phyloP scores from a whole-genome alignment of 2,113 vertebrate species.

The Cnemophilus loriae region DNA sequence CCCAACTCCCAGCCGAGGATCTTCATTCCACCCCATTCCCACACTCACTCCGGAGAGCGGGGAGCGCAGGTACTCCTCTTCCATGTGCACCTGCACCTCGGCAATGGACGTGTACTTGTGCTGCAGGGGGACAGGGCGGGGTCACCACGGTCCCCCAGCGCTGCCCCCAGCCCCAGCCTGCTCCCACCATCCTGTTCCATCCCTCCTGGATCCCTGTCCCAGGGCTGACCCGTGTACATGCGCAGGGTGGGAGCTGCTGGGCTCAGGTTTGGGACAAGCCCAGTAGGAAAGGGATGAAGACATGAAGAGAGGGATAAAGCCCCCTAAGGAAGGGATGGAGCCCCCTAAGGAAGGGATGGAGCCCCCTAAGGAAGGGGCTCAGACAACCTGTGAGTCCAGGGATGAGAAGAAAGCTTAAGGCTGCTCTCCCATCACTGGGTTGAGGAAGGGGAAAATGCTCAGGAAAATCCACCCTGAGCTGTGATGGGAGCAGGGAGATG shows the following conservation, averaged over 20 bases:
- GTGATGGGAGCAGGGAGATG: no score
- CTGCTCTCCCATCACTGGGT: neutral
- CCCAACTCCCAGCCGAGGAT: neutral
- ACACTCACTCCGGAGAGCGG: conserved; percentile 89
- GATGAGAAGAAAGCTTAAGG: neutral
- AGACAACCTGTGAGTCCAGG: neutral
- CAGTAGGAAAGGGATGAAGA: neutral
- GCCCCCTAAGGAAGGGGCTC: neutral
- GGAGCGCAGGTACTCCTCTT: conserved; percentile 92
- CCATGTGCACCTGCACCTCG: conserved; percentile 90
- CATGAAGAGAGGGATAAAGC: neutral
- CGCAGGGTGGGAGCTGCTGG: neutral
- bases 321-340: neutral
- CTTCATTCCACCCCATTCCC: neutral
- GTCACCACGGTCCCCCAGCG: fast-evolving
- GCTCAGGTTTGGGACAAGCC: neutral
- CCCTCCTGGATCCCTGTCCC: neutral
- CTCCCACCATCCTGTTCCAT: neutral
- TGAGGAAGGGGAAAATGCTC: neutral
- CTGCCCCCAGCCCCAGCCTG: neutral
- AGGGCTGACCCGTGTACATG: fast-evolving
- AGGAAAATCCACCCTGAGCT: neutral
- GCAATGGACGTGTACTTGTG: conserved; percentile 96
- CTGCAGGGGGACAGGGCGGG: conserved; percentile 55
- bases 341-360: no score